Conservation (phyloP, 2,888 invertebrate species). For the Mythimna pallens region DNA sequence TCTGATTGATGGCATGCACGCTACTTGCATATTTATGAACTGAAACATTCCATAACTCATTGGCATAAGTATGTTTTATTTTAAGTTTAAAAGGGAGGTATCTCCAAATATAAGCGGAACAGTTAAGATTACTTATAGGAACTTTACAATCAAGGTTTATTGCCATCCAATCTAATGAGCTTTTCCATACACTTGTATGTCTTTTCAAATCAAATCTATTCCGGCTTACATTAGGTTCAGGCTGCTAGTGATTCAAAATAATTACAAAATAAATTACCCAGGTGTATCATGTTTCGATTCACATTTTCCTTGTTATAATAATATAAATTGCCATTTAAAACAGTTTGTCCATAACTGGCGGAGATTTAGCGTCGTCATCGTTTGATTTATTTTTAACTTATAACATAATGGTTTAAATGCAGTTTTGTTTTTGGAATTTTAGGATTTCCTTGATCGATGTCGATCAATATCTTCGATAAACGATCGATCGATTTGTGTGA, state of each 20-base stretch:
- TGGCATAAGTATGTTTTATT: not conserved
- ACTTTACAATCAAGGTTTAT: slow-evolving; percentile 20
- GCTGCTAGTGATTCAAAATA: slow-evolving; percentile 19
- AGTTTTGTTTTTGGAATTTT: not conserved
- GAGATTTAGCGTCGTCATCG: not conserved
- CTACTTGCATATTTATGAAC: slow-evolving; percentile 24
- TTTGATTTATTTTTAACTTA: not conserved
- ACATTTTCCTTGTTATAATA: slow-evolving; percentile 15
- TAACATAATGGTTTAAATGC: slow-evolving; percentile 1
- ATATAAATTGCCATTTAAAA: slow-evolving; percentile 31
- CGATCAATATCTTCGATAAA: no score
- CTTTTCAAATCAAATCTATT: slow-evolving; percentile 17
- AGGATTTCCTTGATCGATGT: no score
- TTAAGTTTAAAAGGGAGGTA: not conserved
- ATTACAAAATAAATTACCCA: slow-evolving; percentile 32
- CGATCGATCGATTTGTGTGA: no score
- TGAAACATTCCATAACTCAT: slow-evolving; percentile 42
- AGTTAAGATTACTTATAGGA: slow-evolving; percentile 32
- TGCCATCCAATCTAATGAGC: slow-evolving; percentile 8
- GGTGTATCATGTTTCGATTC: slow-evolving; percentile 22
- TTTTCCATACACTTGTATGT: slow-evolving; percentile 1
- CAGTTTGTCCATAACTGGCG: slow-evolving; percentile 22
- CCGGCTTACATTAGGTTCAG: slow-evolving; percentile 6
- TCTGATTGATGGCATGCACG: no score
- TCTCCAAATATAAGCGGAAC: slow-evolving; percentile 22